These are phyloP conservation scores for Sprattus sprattus DNA, from an alignment of 2,113 vertebrate species.

Conservation along the genomic window DNA sequence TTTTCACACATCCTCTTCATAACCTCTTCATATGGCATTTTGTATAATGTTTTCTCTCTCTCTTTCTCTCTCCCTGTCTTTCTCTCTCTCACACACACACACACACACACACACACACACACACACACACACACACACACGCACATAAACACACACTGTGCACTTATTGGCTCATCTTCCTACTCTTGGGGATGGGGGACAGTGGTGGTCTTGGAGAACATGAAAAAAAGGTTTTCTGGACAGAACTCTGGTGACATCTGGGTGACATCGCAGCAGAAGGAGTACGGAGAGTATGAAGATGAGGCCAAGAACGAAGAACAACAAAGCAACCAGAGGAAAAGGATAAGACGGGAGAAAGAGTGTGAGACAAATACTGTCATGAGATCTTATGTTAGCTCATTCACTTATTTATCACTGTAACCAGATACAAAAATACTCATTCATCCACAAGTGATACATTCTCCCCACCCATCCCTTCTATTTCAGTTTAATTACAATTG, in stretches of 20 bases:
- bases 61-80: no score
- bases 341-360: slow-evolving; percentile 44
- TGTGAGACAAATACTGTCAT: slow-evolving; percentile 18
- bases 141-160: neutral
- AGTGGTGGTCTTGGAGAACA: slow-evolving; percentile 71
- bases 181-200: slow-evolving; percentile 19
- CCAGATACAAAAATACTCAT: neutral
- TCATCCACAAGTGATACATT: neutral
- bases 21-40: slow-evolving; percentile 5
- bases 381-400: neutral
- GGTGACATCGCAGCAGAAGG: neutral
- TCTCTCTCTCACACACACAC: no score
- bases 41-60: no score
- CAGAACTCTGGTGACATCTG: neutral
- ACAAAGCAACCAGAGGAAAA: slow-evolving; percentile 56
- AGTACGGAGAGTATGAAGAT: slow-evolving; percentile 36
- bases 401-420: neutral
- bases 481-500: no score
- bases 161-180: neutral
- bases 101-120: neutral
- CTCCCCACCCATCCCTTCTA: no score
- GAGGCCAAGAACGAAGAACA: slow-evolving; percentile 43
- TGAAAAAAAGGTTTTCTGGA: slow-evolving; percentile 43
- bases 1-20: neutral
- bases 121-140: neutral